Conservation (phyloP, 2,888 invertebrate species). For the Erebia epiphron region DNA sequence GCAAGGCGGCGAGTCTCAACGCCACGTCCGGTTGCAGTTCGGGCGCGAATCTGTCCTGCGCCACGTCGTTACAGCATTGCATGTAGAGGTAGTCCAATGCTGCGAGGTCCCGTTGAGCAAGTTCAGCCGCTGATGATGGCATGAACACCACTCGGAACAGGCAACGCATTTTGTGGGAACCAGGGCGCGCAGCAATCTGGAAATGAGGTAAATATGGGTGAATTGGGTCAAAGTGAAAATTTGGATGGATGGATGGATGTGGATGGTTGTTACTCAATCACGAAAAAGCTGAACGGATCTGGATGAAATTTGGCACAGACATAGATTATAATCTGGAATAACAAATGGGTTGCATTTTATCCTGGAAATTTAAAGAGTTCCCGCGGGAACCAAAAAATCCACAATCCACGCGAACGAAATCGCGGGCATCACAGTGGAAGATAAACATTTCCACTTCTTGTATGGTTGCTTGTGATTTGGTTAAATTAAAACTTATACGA, state of each 20-base stretch:
- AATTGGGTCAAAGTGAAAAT: too few species aligned
- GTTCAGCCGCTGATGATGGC: conserved; percentile 91
- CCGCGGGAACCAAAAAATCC: too few species aligned
- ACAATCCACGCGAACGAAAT: too few species aligned
- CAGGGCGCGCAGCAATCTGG: conserved; percentile 95
- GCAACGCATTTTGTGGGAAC: conserved; percentile 94
- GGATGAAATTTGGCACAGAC: too few species aligned
- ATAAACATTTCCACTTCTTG: background rate
- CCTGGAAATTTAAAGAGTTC: too few species aligned
- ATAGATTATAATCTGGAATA: too few species aligned
- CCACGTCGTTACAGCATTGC: conserved; percentile 97
- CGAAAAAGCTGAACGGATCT: too few species aligned
- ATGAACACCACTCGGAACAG: conserved; percentile 95
- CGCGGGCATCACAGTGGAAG: too few species aligned
- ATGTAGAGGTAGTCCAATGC: conserved; percentile 95
- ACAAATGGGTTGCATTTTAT: too few species aligned
- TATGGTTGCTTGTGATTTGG: background rate
- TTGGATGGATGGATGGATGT: too few species aligned
- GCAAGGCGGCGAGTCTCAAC: conserved; percentile 92
- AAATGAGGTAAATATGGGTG: conserved; percentile 13
- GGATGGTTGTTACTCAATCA: too few species aligned
- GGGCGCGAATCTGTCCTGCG: conserved; percentile 94
- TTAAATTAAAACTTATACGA: background rate
- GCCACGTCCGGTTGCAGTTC: conserved; percentile 94
- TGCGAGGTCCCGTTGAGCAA: conserved; percentile 91